A percentile compares a stretch with the other conserved stretches of the same genome.
These are phyloP conservation scores for Hyposoter dolosus DNA, from an alignment of 2,888 invertebrate species.

Conservation along the genomic window DNA sequence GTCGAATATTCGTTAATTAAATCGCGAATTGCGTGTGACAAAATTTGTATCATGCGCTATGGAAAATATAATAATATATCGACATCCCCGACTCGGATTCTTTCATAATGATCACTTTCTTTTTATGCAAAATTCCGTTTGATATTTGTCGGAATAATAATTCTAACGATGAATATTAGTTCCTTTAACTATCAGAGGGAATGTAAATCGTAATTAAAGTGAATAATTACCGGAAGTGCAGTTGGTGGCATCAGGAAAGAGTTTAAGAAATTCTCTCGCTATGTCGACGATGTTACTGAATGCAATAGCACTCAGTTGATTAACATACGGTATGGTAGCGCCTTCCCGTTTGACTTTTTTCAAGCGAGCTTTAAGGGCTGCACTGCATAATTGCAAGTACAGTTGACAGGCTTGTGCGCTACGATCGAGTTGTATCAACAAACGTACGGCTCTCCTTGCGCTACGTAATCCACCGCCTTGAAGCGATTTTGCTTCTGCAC, in stretches of 20 bases:
- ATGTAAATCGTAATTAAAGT: background rate
- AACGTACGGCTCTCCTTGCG: conserved; percentile 92
- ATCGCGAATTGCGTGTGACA: too few species aligned
- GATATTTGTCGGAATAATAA: background rate
- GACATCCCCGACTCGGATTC: too few species aligned
- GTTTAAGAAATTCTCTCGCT: conserved; percentile 90
- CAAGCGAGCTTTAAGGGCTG: conserved; percentile 92
- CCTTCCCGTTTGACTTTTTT: conserved; percentile 93
- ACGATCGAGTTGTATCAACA: conserved; percentile 92
- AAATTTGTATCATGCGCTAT: too few species aligned
- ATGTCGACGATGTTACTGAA: conserved; percentile 93
- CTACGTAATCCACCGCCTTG: conserved; percentile 95
- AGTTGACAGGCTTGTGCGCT: conserved; percentile 92
- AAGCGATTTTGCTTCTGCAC: conserved; percentile 93
- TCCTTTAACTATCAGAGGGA: background rate
- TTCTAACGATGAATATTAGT: background rate
- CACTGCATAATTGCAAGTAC: conserved; percentile 92
- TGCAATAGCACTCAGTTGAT: conserved; percentile 93
- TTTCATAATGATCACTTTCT: too few species aligned
- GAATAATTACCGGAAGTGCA: conserved; percentile 89
- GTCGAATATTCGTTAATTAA: too few species aligned
- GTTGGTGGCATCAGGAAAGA: conserved; percentile 92
- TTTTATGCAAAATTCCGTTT: background rate
- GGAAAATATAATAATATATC: too few species aligned
- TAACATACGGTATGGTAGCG: conserved; percentile 92